Percentiles rank a stretch among this genome's conserved stretches.
phyloP scores from a whole-genome alignment of 1,140 invertebrate species.

The Hylaeus volcanicus region DNA sequence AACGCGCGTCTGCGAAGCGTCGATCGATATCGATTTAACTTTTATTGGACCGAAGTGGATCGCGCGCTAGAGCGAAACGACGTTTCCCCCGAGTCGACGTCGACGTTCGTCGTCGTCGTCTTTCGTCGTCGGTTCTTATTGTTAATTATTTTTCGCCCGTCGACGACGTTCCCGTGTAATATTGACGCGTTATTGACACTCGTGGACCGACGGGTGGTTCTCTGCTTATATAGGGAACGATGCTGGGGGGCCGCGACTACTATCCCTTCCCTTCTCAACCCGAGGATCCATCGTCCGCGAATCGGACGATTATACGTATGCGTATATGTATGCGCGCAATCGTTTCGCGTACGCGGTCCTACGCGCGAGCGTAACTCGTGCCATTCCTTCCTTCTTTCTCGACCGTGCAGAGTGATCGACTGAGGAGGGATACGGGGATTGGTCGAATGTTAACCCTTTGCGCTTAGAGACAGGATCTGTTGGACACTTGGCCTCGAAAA shows the following conservation, averaged over 20 bases:
- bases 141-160: conserved; percentile 53
- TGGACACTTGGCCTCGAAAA: too few species aligned
- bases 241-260: conserved; percentile 58
- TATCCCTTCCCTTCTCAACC: conserved; percentile 50
- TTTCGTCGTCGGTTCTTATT: conserved; percentile 6
- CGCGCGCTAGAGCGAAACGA: conserved; percentile 15
- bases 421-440: too few species aligned
- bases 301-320: conserved; percentile 44
- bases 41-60: conserved; percentile 34
- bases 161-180: conserved; percentile 67
- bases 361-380: conserved; percentile 31
- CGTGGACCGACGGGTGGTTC: conserved; percentile 61
- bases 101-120: background rate
- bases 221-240: conserved; percentile 59
- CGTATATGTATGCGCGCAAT: conserved; percentile 21
- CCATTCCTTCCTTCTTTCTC: conserved; percentile 24
- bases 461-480: too few species aligned
- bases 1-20: background rate
- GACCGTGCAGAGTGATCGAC: too few species aligned
- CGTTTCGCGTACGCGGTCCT: conserved; percentile 10
- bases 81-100: background rate
- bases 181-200: conserved; percentile 71
- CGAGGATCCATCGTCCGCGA: conserved; percentile 51
- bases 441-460: too few species aligned
- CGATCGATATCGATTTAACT: conserved; percentile 31